Evolutionary conservation across 2,113 vertebrate species (phyloP).

Genomic region (Carollia perspicillata): DNA sequence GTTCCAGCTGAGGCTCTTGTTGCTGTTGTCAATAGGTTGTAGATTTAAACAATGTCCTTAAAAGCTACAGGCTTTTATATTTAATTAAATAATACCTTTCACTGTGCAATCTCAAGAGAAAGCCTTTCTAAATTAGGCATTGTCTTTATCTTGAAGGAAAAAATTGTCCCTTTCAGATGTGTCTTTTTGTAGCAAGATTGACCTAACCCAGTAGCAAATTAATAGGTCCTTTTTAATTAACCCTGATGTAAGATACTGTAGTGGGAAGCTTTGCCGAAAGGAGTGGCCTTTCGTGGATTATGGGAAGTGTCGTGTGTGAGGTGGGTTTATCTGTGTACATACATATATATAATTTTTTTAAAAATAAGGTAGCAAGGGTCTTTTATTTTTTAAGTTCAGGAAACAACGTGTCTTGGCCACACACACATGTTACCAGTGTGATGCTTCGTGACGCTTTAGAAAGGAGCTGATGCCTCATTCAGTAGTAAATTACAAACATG

Average conservation of each 20-base stretch:
- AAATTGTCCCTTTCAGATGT: slow-evolving; percentile 31
- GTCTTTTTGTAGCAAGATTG: slow-evolving; percentile 67
- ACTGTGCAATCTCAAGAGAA: slow-evolving; percentile 78
- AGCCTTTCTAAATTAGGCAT: slow-evolving; percentile 56
- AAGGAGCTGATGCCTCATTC: slow-evolving; percentile 55
- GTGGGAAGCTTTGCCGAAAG: slow-evolving; percentile 53
- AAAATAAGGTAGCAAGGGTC: not conserved
- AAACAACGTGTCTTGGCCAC: slow-evolving; percentile 37
- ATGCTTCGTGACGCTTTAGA: slow-evolving; percentile 61
- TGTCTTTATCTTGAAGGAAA: slow-evolving; percentile 42
- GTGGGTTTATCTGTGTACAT: not conserved
- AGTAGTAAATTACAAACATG: slow-evolving; percentile 57
- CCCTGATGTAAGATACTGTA: slow-evolving; percentile 42
- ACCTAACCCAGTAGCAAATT: slow-evolving; percentile 62
- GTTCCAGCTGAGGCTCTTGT: slow-evolving; percentile 60
- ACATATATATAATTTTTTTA: slow-evolving; percentile 26
- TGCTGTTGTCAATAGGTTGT: slow-evolving; percentile 42
- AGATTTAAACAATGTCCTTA: slow-evolving; percentile 74
- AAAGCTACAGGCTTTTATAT: slow-evolving; percentile 66
- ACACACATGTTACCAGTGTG: slow-evolving; percentile 29
- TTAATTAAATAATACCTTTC: slow-evolving; percentile 69
- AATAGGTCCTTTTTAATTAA: slow-evolving; percentile 25
- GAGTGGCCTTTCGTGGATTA: slow-evolving; percentile 48
- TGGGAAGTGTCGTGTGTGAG: slow-evolving; percentile 9
- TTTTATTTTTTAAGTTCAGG: slow-evolving; percentile 55